Conservation (phyloP, 2,797 vertebrate genomes). For the Phylloscopus collybita region DNA sequence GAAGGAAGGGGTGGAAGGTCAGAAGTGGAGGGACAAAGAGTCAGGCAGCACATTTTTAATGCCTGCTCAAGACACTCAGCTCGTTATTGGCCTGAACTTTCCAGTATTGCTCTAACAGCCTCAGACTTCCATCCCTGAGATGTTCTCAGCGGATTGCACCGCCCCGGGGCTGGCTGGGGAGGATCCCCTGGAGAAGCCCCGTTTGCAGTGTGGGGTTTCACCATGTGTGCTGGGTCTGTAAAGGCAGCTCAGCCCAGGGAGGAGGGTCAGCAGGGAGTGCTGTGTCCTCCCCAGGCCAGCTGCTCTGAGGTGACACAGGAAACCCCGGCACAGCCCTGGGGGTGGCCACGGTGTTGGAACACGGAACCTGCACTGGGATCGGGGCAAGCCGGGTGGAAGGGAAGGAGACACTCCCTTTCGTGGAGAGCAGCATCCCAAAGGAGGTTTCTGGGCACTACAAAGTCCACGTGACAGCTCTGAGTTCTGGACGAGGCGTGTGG, state of each 20-base stretch:
- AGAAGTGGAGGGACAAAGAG: neutral
- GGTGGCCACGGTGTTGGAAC: accelerated
- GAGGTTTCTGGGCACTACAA: neutral
- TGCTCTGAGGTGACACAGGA: neutral
- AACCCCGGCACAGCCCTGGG: neutral
- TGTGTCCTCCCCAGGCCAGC: neutral
- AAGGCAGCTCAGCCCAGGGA: neutral
- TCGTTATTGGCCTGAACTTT: neutral
- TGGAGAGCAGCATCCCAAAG: neutral
- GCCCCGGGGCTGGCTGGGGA: neutral
- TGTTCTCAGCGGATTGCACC: neutral
- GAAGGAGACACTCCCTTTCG: neutral
- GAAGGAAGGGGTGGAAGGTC: neutral
- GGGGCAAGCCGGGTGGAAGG: neutral
- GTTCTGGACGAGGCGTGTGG: neutral
- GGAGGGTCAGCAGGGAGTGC: neutral
- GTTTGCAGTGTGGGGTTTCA: neutral
- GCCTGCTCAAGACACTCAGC: neutral
- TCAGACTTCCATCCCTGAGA: neutral
- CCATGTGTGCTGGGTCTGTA: neutral
- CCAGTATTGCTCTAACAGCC: neutral
- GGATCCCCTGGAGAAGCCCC: neutral
- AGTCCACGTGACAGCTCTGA: neutral
- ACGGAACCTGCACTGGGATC: neutral
- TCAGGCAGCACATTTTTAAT: neutral